Conservation (phyloP, 2,888 invertebrate species). For the Fragum whitleyi region DNA sequence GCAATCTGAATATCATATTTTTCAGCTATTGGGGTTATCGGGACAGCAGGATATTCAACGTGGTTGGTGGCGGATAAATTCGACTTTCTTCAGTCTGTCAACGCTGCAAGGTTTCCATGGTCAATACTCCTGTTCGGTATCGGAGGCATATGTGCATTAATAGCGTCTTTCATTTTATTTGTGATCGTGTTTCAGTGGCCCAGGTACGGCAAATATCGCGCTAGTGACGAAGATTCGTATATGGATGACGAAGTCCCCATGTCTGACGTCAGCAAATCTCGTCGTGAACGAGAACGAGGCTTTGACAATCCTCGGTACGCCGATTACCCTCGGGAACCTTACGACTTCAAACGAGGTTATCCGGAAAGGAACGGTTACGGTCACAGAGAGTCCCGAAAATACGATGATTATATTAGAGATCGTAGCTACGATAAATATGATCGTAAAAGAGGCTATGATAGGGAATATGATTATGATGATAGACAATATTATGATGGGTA, state of each 20-base stretch:
- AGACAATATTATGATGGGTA: conserved; percentile 8
- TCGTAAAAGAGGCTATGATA: conserved; percentile 28
- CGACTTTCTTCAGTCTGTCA: conserved; percentile 29
- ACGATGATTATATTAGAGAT: conserved; percentile 15
- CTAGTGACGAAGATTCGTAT: conserved; percentile 29
- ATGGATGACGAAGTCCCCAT: conserved; percentile 33
- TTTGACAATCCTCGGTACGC: conserved; percentile 34
- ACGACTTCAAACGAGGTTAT: conserved; percentile 37
- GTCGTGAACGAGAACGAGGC: conserved; percentile 27
- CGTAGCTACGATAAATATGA: conserved; percentile 14
- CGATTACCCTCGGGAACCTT: conserved; percentile 12
- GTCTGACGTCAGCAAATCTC: conserved; percentile 43
- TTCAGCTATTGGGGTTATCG: conserved; percentile 15
- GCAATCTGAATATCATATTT: too few species aligned
- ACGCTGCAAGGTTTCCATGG: conserved; percentile 59
- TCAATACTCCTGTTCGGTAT: conserved; percentile 55
- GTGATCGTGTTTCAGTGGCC: conserved; percentile 50
- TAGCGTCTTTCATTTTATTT: conserved; percentile 44
- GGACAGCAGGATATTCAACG: background rate
- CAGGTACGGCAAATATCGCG: conserved; percentile 43
- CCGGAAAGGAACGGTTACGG: conserved; percentile 30
- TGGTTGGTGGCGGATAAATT: conserved; percentile 17
- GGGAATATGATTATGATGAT: conserved; percentile 7
- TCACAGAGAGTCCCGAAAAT: conserved; percentile 13
- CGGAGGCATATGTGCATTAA: conserved; percentile 42